Conservation (phyloP, 2,888 invertebrate species). For the Drosophila heteroneura region DNA sequence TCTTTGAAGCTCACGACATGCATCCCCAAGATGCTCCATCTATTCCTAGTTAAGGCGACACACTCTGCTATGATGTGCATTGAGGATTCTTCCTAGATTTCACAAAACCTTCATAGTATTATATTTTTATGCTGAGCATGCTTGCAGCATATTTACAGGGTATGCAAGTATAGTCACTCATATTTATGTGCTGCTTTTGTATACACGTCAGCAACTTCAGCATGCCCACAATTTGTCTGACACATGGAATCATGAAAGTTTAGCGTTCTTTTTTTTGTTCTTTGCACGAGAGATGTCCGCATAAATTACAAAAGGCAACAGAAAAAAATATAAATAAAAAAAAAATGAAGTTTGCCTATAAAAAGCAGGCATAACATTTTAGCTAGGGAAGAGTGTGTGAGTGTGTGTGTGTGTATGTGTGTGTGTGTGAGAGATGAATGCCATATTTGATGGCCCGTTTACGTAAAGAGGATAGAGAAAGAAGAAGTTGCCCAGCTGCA, state of each 20-base stretch:
- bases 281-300: conserved; percentile 60
- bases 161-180: conserved; percentile 1
- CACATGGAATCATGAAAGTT: conserved; percentile 55
- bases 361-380: conserved; percentile 21
- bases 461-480: conserved; percentile 9
- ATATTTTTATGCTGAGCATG: not conserved
- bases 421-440: conserved; percentile 46
- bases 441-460: conserved; percentile 67
- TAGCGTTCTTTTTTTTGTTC: conserved; percentile 15
- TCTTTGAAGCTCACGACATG: too few relatives aligned
- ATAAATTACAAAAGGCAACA: conserved; percentile 69
- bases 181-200: conserved; percentile 30
- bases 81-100: too few relatives aligned
- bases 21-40: too few relatives aligned
- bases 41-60: too few relatives aligned
- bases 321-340: conserved; percentile 12
- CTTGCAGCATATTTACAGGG: conserved; percentile 15
- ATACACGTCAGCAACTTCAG: conserved; percentile 51
- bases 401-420: conserved; percentile 1
- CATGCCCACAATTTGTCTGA: conserved; percentile 65
- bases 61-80: too few relatives aligned
- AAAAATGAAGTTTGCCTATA: conserved; percentile 61
- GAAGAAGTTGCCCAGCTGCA: conserved; percentile 65
- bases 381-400: not conserved
- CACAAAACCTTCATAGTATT: too few relatives aligned